Evolutionary conservation across 2,113 vertebrate genomes (phyloP).

Genomic region (Chaetops frenatus): DNA sequence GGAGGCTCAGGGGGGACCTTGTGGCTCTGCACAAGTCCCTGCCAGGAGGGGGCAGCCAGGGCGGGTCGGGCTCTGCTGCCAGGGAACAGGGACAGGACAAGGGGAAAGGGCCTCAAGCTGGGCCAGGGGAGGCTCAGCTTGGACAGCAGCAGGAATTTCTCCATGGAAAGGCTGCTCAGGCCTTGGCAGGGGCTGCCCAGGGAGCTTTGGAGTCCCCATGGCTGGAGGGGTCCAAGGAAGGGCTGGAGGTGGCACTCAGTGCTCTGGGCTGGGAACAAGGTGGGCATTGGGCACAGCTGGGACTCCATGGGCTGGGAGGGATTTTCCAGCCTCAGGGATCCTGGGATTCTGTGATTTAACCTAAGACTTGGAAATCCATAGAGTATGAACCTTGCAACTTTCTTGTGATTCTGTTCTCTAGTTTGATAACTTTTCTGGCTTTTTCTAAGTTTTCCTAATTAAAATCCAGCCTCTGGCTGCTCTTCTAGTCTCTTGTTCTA

Average conservation of each 20-base stretch:
- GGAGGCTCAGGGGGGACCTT: not conserved
- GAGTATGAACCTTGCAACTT: not conserved
- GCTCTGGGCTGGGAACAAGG: not conserved
- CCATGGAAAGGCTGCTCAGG: not conserved
- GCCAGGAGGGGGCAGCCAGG: not conserved
- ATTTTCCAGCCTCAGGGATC: fast-evolving
- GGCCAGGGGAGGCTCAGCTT: not conserved
- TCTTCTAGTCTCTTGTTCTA: not conserved
- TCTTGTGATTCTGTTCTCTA: not conserved
- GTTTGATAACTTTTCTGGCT: not conserved
- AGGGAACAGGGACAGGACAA: not conserved
- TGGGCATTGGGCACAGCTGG: fast-evolving
- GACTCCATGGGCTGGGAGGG: fast-evolving
- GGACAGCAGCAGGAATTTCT: not conserved
- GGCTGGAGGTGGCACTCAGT: not conserved
- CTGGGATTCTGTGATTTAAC: not conserved
- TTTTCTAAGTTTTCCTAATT: not conserved
- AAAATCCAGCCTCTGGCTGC: not conserved
- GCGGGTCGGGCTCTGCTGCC: not conserved
- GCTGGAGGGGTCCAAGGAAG: not conserved
- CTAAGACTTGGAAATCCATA: not conserved
- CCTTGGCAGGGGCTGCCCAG: not conserved
- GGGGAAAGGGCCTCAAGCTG: not conserved
- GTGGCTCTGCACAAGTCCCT: not conserved
- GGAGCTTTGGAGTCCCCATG: not conserved